These are phyloP conservation scores for Gephyroberyx darwinii DNA, from an alignment of 2,797 vertebrate species.

Conservation along the genomic window DNA sequence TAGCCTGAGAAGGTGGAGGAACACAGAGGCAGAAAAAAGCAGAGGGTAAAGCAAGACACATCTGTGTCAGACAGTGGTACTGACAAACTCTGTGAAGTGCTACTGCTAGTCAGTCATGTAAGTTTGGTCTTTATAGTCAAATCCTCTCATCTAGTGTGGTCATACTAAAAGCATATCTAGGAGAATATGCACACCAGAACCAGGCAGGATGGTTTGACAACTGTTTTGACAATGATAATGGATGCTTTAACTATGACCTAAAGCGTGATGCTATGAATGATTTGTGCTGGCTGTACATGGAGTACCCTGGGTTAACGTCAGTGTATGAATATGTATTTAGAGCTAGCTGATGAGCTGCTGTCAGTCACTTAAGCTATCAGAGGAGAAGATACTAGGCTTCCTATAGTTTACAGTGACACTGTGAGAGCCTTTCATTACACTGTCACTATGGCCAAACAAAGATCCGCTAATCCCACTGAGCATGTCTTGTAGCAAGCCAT, in stretches of 20 bases:
- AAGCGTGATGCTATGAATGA: constrained; percentile 35
- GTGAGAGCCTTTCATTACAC: constrained; percentile 46
- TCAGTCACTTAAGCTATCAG: constrained; percentile 44
- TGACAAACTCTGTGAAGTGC: neutral
- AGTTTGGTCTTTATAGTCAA: too few relatives aligned
- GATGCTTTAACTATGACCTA: constrained; percentile 47
- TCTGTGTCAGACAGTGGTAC: neutral
- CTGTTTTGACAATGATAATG: constrained; percentile 37
- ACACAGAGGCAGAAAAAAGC: neutral
- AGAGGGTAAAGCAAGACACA: neutral
- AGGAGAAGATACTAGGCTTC: constrained; percentile 26
- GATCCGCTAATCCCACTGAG: constrained; percentile 46
- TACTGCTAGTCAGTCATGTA: too few relatives aligned
- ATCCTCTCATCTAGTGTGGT: too few relatives aligned
- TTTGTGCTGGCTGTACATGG: constrained; percentile 52
- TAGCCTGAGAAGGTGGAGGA: neutral
- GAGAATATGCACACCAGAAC: neutral
- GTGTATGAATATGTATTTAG: constrained; percentile 59
- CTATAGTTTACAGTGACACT: constrained; percentile 36
- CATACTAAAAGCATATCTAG: too few relatives aligned
- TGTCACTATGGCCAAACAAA: constrained; percentile 38
- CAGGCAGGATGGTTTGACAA: constrained; percentile 1
- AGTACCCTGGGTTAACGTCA: constrained; percentile 33
- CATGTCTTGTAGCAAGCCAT: constrained; percentile 20
- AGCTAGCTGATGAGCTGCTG: constrained; percentile 48